phyloP scores from a whole-genome alignment of 1,140 invertebrate species.

The Trichogramma pretiosum region DNA sequence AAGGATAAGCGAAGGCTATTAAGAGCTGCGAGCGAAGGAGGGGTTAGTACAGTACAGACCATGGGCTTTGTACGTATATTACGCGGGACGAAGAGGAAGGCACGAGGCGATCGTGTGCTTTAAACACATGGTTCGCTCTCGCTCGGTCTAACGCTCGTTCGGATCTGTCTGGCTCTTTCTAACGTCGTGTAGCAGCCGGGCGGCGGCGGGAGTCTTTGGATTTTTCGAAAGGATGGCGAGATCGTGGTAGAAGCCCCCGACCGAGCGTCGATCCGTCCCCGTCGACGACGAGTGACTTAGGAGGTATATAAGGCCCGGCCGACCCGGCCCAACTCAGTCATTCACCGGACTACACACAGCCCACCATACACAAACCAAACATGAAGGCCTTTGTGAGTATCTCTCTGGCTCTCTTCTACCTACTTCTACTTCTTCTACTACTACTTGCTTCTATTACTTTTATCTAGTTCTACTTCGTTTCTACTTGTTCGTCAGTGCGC shows the following conservation, averaged over 20 bases:
- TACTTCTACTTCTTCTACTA: neutral
- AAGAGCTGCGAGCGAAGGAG: neutral
- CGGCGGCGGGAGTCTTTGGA: no score
- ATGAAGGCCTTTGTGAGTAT: slow-evolving; percentile 49
- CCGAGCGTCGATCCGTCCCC: no score
- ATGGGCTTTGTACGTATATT: no score
- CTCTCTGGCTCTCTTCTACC: slow-evolving; percentile 22
- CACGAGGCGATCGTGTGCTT: no score
- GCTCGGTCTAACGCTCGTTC: no score
- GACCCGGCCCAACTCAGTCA: slow-evolving; percentile 46
- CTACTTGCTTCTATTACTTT: neutral
- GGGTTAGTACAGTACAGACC: slow-evolving; percentile 21
- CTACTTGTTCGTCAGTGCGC: slow-evolving; percentile 13
- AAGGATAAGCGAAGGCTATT: no score
- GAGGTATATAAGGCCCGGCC: slow-evolving; percentile 45
- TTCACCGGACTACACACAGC: slow-evolving; percentile 46
- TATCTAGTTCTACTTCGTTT: neutral
- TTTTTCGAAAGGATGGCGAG: slow-evolving; percentile 50
- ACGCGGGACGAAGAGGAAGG: no score
- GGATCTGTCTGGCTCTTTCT: no score
- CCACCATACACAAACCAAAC: slow-evolving; percentile 43
- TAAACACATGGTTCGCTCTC: no score
- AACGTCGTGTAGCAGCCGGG: no score
- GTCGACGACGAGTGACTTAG: slow-evolving; percentile 44
- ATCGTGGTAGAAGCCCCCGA: slow-evolving; percentile 40